Base-by-base conservation (phyloP, 1,140 invertebrate species). In the Littorina saxatilis region DNA sequence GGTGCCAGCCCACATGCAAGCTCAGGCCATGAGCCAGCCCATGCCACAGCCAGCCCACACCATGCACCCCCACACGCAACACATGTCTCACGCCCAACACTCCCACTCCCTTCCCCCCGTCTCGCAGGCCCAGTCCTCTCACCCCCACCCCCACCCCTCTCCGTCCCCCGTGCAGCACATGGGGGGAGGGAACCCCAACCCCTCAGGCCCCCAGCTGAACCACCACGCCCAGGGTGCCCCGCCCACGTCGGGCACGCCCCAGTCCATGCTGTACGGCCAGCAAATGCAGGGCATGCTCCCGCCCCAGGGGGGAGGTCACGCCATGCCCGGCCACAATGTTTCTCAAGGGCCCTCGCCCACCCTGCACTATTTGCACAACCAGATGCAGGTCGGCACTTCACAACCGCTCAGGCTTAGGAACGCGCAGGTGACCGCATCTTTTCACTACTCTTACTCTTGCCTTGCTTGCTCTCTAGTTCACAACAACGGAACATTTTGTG, bases 171-270 rank as follows among this genome's bases (percentile, higher is more conserved):
- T 78, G 27, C 75, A 63, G 58, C 75, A 78, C 39, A n/a, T 78
- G 29, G 79, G 72, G 1, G 52, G 29, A 0, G 35, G 17, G 32
- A 43, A 47, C 9, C 81, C 58, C 43, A 47, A 70, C 58, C 73
- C 81, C 61, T 74, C 73, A 5, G 75, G 76, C 27, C 79, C 75
- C 75, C 70, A 83, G 70, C 58, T 68, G 43, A 27, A 81, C 79
- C 43, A 61, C 35, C 40, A 20, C 68, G 73, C 50, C 74, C 81
- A 55, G 68, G 80, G 35, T 32, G 80, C 66, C 80, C 87, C 83
- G 2, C 83, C 83, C 32, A 82, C 84, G 32, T 87, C 83, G 13
- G 85, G 87, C 68, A 87, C 87, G 47, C 83, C 87, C 27, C 83
- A 87, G 63, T 84, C 81, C 37, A 40, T 20, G 20, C 77, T 68